Conservation (phyloP, 2,797 vertebrate species). For the Cirrhinus mrigala region DNA sequence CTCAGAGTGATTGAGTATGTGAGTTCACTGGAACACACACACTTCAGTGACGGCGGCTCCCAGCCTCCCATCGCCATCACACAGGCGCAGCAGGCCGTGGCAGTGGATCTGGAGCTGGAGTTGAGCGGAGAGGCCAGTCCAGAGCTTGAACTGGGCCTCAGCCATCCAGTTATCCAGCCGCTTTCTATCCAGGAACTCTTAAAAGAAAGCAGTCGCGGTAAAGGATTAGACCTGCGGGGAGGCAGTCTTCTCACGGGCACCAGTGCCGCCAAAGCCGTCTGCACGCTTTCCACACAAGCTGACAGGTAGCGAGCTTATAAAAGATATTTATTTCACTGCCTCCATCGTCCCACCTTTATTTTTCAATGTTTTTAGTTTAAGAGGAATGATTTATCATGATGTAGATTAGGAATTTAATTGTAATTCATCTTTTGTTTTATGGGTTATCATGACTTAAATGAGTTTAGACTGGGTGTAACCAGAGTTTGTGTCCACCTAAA, state of each 20-base stretch:
- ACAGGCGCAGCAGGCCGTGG: conserved; percentile 80
- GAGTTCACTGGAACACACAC: conserved; percentile 91
- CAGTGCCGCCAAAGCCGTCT: conserved; percentile 88
- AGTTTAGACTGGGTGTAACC: not conserved
- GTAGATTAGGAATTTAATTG: not conserved
- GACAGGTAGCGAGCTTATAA: conserved; percentile 81
- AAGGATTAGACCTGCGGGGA: conserved; percentile 84
- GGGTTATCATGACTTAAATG: not conserved
- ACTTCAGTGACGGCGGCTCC: conserved; percentile 88
- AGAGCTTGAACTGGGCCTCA: conserved; percentile 80
- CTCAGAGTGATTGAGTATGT: conserved; percentile 94
- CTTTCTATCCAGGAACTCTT: conserved; percentile 93
- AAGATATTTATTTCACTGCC: conserved; percentile 18
- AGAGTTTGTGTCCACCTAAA: not conserved
- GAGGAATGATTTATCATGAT: not conserved
- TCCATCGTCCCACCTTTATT: not conserved
- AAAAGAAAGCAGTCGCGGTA: conserved; percentile 81
- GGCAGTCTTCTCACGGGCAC: conserved; percentile 87
- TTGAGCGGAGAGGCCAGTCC: conserved; percentile 71
- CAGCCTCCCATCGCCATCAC: conserved; percentile 87
- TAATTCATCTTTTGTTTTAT: not conserved
- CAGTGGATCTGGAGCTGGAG: conserved; percentile 75
- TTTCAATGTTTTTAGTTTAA: not conserved
- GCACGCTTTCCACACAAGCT: conserved; percentile 90
- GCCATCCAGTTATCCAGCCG: conserved; percentile 86